phyloP scores from a whole-genome alignment of 2,797 vertebrate species.

The Mycteria americana region DNA sequence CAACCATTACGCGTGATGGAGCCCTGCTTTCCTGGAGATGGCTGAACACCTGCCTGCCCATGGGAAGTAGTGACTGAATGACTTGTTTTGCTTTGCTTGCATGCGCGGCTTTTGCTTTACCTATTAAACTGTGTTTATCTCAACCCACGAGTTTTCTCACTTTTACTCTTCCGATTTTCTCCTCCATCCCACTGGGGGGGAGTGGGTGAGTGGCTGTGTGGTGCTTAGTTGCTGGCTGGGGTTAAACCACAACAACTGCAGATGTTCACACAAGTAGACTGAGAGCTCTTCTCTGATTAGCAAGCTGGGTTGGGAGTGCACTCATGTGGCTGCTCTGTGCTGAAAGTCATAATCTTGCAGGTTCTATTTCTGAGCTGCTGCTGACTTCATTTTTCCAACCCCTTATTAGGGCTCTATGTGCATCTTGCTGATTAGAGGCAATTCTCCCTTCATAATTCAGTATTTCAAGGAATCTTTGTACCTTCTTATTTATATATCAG shows the following conservation, averaged over 20 bases:
- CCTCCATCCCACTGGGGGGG: too few relatives aligned
- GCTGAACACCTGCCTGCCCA: too few relatives aligned
- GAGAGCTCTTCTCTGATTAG: not conserved
- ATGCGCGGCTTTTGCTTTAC: too few relatives aligned
- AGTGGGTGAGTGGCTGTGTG: too few relatives aligned
- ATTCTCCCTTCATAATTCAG: not conserved
- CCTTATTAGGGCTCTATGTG: not conserved
- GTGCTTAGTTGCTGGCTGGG: too few relatives aligned
- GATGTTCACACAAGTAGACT: not conserved
- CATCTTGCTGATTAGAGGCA: not conserved
- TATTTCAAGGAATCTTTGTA: not conserved
- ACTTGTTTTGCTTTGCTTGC: too few relatives aligned
- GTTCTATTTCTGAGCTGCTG: not conserved
- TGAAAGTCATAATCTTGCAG: not conserved
- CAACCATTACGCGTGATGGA: too few relatives aligned
- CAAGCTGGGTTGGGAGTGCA: not conserved
- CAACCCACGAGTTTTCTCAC: too few relatives aligned
- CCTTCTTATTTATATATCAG: not conserved
- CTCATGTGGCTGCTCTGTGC: not conserved
- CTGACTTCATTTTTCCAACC: not conserved
- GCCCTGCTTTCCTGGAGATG: too few relatives aligned
- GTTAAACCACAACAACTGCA: not conserved
- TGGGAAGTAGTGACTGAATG: too few relatives aligned
- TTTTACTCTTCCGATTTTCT: too few relatives aligned
- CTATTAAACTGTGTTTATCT: too few relatives aligned